These are phyloP conservation scores for Sitodiplosis mosellana DNA, from an alignment of 1,140 invertebrate species.

Conservation along the genomic window DNA sequence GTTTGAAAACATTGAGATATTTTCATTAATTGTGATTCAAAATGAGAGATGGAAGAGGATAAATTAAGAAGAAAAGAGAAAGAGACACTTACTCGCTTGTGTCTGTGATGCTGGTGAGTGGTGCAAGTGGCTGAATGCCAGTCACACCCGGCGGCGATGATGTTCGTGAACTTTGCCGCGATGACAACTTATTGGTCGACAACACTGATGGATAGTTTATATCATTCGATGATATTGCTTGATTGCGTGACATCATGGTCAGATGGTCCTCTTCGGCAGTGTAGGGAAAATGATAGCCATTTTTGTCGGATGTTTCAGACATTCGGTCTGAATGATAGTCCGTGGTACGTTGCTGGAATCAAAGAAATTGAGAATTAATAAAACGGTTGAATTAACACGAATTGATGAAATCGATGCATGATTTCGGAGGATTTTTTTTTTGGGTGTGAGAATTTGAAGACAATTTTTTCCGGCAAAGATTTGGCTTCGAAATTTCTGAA, in stretches of 20 bases:
- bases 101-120: conserved; percentile 36
- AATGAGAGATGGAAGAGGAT: background rate
- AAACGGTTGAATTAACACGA: too few relatives aligned
- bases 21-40: background rate
- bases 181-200: conserved; percentile 20
- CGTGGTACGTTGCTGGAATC: conserved; percentile 29
- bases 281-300: conserved; percentile 57
- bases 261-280: conserved; percentile 38
- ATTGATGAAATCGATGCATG: too few relatives aligned
- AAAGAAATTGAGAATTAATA: conserved; percentile 6
- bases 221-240: conserved; percentile 29
- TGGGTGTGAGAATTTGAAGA: too few relatives aligned
- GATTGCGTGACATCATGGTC: conserved; percentile 28
- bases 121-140: conserved; percentile 32
- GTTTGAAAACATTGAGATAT: too few relatives aligned
- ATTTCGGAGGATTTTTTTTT: too few relatives aligned
- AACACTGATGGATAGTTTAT: conserved; percentile 31
- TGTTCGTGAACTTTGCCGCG: conserved; percentile 21
- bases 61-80: too few relatives aligned
- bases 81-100: conserved; percentile 38
- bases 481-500: background rate
- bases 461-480: too few relatives aligned
- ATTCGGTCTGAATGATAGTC: conserved; percentile 34
- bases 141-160: conserved; percentile 20
- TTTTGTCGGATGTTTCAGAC: conserved; percentile 54